phyloP scores from a whole-genome alignment of 2,797 vertebrate genomes.

The Hippoglossus hippoglossus region DNA sequence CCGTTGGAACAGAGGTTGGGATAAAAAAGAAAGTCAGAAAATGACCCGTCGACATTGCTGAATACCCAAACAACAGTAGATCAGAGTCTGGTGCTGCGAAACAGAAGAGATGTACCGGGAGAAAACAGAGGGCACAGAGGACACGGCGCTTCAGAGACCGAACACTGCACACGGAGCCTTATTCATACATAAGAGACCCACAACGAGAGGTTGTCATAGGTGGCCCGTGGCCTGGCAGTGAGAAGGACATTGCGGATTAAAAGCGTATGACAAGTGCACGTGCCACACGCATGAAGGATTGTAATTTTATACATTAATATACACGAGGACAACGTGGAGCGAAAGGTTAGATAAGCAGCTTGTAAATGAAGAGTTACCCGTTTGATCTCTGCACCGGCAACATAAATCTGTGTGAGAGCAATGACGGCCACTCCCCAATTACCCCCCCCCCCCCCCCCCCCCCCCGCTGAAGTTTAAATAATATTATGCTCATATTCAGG shows the following conservation, averaged over 20 bases:
- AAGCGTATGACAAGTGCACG: neutral
- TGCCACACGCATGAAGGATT: neutral
- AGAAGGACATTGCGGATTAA: neutral
- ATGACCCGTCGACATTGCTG: slow-evolving; percentile 9
- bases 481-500: no score
- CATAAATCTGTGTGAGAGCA: neutral
- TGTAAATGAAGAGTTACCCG: neutral
- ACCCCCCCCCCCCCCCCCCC: no score
- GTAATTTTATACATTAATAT: no score
- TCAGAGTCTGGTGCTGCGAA: neutral
- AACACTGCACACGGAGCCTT: neutral
- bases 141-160: neutral
- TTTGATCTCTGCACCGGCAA: no score
- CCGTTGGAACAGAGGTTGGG: neutral
- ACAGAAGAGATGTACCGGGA: neutral
- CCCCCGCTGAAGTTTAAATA: no score
- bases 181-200: slow-evolving; percentile 5
- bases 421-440: neutral
- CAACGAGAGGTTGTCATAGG: neutral
- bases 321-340: neutral
- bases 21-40: neutral
- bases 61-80: neutral
- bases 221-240: no score
- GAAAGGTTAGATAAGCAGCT: neutral
- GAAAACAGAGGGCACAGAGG: slow-evolving; percentile 6